Evolutionary conservation across 2,797 vertebrate genomes (phyloP).

Genomic region (Iguana delicatissima): DNA sequence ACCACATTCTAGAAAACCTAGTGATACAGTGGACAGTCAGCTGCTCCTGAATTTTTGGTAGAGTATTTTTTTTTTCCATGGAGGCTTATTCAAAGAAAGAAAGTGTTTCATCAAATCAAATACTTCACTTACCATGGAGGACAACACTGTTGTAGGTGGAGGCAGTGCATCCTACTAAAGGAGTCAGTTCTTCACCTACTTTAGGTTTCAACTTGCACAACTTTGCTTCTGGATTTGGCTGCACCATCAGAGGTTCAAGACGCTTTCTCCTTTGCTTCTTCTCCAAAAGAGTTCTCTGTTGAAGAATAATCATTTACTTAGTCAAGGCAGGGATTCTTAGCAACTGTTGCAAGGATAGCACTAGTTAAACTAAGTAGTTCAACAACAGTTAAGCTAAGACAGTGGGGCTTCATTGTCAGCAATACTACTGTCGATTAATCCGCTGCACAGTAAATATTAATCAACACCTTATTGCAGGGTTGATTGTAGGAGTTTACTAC

Average conservation of each 20-base stretch:
- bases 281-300: slow-evolving; percentile 91
- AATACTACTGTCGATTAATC: neutral
- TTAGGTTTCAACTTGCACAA: slow-evolving; percentile 82
- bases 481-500: too few relatives aligned
- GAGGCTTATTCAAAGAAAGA: neutral
- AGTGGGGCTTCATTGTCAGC: neutral
- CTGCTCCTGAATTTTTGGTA: neutral
- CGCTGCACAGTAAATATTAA: neutral
- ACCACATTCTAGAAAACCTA: neutral
- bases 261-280: slow-evolving; percentile 94
- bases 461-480: neutral
- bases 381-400: neutral
- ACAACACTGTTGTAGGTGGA: slow-evolving; percentile 77
- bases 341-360: neutral
- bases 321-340: neutral
- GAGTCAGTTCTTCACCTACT: slow-evolving; percentile 88
- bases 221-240: slow-evolving; percentile 91
- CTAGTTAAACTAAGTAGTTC: neutral
- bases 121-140: slow-evolving; percentile 84
- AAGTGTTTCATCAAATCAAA: neutral
- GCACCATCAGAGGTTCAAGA: slow-evolving; percentile 93
- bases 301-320: slow-evolving; percentile 11
- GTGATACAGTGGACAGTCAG: too few relatives aligned
- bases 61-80: neutral
- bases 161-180: slow-evolving; percentile 85